Evolutionary conservation across 2,888 invertebrate species (phyloP), one percentile per base, ranked within the genome.

Genomic region (Cosmia pyralina): DNA sequence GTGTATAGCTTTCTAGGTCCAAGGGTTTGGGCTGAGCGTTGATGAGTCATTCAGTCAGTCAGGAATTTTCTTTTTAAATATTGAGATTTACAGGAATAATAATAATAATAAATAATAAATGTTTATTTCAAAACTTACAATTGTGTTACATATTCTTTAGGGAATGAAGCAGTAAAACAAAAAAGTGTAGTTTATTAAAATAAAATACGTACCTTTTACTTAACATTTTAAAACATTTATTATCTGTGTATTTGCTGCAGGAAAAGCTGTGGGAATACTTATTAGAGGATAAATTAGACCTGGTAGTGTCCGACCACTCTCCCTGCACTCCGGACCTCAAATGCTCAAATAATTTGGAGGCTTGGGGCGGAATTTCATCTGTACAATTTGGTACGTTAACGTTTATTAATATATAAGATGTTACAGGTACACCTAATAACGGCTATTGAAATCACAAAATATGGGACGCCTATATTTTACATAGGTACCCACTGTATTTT

Each of bases 361-460:
- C 98, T 46, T 98, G 97, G 97, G 97, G 97, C 48, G 98, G 98
- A 63, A 97, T 98, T 76, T 97, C 97, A 1, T 97, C 98, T 0
- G 92, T 98, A 41, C 98, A 98, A 90, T 97, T 98, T 89, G 97
- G 97, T 97, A 57, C 10, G 57, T 38, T n/a, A 17, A n/a, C 17
- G 17, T 46, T 34, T 52, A 15, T 34, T 53, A 53, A 8, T 34
- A 53, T n/a, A 15, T 15, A 53, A 34, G 1, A n/a, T 38, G 7
- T 58, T 28, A 28, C 28, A 15, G 38, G 5, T 41, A 22, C 19
- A 34, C 34, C 28, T 19, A 41, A 52, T 19, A 34, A 19, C 34
- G 57, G 11, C 11, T 19, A 17, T 17, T 57, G 17, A 19, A 11
- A 62, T 46, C 11, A 46, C 15, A 60, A 41, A 60, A 41, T 60